A percentile compares a stretch with the other conserved stretches of the same genome.
Conservation (phyloP, 2,797 vertebrate species). For the Tiaroga cobitis region DNA sequence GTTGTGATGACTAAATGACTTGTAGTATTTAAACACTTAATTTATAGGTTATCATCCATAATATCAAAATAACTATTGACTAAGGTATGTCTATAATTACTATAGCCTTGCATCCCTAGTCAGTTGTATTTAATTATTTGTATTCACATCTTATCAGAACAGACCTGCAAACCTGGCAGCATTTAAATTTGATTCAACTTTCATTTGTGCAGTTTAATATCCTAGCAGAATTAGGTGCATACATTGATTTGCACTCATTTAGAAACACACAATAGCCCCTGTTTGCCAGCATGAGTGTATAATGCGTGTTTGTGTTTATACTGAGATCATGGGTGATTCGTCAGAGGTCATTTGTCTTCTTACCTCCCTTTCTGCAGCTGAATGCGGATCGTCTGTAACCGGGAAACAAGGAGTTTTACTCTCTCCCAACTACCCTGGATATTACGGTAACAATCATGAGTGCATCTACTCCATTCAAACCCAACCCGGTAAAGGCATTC, state of each 20-base stretch:
- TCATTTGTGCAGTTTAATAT: neutral
- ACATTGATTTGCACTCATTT: neutral
- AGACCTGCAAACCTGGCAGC: neutral
- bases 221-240: neutral
- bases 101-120: neutral
- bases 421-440: slow-evolving; percentile 97
- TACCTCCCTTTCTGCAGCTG: slow-evolving; percentile 78
- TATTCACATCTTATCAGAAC: neutral
- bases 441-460: slow-evolving; percentile 96
- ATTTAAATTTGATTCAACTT: neutral
- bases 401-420: slow-evolving; percentile 96
- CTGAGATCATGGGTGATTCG: slow-evolving; percentile 55
- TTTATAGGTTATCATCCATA: neutral
- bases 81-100: neutral
- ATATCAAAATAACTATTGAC: neutral
- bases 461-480: slow-evolving; percentile 99
- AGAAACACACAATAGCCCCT: neutral
- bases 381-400: slow-evolving; percentile 96
- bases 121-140: neutral
- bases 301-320: slow-evolving; percentile 56
- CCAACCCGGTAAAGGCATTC: slow-evolving; percentile 97
- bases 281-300: slow-evolving; percentile 18
- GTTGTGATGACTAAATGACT: neutral
- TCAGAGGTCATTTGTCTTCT: slow-evolving; percentile 53
- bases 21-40: neutral